A percentile compares a stretch with the other conserved stretches of the same genome.
These are phyloP conservation scores for Brenthis ino DNA, from an alignment of 2,888 invertebrate genomes.

Conservation along the genomic window DNA sequence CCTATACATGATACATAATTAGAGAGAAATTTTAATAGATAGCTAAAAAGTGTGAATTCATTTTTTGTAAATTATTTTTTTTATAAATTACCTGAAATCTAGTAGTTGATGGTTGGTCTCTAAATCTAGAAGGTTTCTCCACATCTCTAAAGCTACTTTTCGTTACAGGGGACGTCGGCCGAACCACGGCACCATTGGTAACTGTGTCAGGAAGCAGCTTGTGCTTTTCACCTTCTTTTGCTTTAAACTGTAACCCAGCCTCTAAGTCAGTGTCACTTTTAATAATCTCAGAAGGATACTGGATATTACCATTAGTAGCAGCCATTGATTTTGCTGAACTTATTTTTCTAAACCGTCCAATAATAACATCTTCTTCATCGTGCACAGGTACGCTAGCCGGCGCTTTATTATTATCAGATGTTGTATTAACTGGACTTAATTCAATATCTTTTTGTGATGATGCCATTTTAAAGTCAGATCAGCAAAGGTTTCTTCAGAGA, in stretches of 20 bases:
- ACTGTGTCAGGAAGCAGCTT: conserved; percentile 55
- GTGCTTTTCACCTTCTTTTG: conserved; percentile 61
- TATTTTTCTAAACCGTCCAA: conserved; percentile 77
- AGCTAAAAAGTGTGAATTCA: too few species aligned
- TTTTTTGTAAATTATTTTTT: neutral
- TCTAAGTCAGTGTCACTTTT: conserved; percentile 62
- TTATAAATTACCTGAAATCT: conserved; percentile 79
- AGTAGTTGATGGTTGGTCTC: conserved; percentile 83
- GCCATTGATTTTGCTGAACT: conserved; percentile 81
- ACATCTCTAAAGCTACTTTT: conserved; percentile 85
- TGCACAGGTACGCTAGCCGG: conserved; percentile 51
- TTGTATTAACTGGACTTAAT: conserved; percentile 64
- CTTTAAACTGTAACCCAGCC: conserved; percentile 65
- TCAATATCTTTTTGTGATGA: conserved; percentile 72
- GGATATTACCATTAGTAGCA: conserved; percentile 76
- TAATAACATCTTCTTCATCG: conserved; percentile 77
- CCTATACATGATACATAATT: too few species aligned
- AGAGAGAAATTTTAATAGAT: too few species aligned
- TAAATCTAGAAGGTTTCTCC: conserved; percentile 84
- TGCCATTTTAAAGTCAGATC: conserved; percentile 52
- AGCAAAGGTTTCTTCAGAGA: conserved; percentile 9
- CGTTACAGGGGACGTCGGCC: conserved; percentile 62
- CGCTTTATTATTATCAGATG: conserved; percentile 47
- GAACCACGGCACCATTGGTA: conserved; percentile 51
- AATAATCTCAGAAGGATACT: conserved; percentile 66